Percentiles rank a stretch among this genome's conserved stretches.
These are phyloP conservation scores for Stegodyphus mimosarum DNA, from an alignment of 1,140 invertebrate genomes.

Conservation along the genomic window DNA sequence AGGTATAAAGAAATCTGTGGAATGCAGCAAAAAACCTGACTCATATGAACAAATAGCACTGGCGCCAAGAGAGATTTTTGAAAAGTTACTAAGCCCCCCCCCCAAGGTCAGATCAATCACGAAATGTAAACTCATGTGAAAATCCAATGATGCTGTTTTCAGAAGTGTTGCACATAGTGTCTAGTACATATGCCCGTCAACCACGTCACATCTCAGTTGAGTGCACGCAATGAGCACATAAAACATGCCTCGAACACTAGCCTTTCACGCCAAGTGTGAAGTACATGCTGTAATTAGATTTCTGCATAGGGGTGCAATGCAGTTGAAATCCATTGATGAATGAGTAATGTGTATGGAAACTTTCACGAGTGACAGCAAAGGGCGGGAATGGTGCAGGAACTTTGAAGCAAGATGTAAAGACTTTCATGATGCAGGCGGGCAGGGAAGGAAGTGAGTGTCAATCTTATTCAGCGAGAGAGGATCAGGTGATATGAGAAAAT, in stretches of 20 bases:
- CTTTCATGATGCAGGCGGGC: not conserved
- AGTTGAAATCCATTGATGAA: not conserved
- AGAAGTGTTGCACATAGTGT: too few relatives aligned
- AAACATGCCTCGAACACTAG: not conserved
- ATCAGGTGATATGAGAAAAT: not conserved
- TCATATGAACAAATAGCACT: too few relatives aligned
- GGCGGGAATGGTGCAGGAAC: not conserved
- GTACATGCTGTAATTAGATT: not conserved
- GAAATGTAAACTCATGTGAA: too few relatives aligned
- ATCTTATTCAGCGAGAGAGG: not conserved
- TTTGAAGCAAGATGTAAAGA: not conserved
- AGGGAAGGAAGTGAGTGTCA: not conserved
- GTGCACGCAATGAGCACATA: not conserved
- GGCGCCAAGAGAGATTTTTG: too few relatives aligned
- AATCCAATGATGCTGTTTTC: too few relatives aligned
- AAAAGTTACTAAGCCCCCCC: too few relatives aligned
- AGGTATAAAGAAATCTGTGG: constrained; percentile 8
- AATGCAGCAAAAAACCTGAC: not conserved
- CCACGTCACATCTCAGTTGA: too few relatives aligned
- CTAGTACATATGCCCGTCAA: too few relatives aligned
- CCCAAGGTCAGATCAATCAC: too few relatives aligned
- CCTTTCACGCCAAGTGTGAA: not conserved
- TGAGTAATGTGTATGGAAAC: not conserved
- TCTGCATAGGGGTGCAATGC: not conserved
- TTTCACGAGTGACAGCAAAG: not conserved